These are phyloP conservation scores for Hypomecis punctinalis DNA, from an alignment of 2,888 invertebrate species.

Conservation along the genomic window DNA sequence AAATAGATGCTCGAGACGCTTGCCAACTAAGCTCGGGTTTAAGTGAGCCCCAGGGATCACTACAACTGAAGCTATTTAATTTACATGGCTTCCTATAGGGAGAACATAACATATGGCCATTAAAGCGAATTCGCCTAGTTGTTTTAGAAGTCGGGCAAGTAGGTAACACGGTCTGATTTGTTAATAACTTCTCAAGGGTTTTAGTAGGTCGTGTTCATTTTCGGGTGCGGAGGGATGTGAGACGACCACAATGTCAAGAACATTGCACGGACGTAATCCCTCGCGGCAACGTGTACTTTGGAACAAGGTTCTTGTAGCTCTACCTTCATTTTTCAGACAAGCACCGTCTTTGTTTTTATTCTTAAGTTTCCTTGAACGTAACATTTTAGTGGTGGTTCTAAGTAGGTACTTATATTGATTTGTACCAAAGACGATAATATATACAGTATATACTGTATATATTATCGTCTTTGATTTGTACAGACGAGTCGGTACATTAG, in stretches of 20 bases:
- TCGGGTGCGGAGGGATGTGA: slow-evolving; percentile 13
- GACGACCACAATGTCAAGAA: slow-evolving; percentile 16
- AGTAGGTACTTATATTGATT: no score
- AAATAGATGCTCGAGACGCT: slow-evolving; percentile 35
- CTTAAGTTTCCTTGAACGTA: no score
- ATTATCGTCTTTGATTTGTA: no score
- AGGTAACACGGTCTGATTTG: slow-evolving; percentile 32
- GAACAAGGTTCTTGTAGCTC: not conserved
- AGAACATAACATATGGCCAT: slow-evolving; percentile 34
- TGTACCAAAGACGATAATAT: no score
- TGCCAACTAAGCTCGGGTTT: slow-evolving; percentile 41
- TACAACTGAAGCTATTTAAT: slow-evolving; percentile 43
- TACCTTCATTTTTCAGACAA: slow-evolving; percentile 5
- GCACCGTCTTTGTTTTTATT: not conserved
- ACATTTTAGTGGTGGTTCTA: no score
- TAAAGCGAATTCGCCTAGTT: slow-evolving; percentile 31
- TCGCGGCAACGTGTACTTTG: not conserved
- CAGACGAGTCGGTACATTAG: no score
- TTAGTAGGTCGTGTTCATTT: slow-evolving; percentile 24
- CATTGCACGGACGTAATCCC: slow-evolving; percentile 9
- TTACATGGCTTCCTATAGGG: slow-evolving; percentile 36
- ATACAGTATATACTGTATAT: no score
- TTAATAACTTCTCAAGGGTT: slow-evolving; percentile 27
- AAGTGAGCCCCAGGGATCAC: slow-evolving; percentile 42
- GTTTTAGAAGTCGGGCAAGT: slow-evolving; percentile 29